Conservation (phyloP, 2,797 vertebrate genomes). For the Carduelis carduelis region DNA sequence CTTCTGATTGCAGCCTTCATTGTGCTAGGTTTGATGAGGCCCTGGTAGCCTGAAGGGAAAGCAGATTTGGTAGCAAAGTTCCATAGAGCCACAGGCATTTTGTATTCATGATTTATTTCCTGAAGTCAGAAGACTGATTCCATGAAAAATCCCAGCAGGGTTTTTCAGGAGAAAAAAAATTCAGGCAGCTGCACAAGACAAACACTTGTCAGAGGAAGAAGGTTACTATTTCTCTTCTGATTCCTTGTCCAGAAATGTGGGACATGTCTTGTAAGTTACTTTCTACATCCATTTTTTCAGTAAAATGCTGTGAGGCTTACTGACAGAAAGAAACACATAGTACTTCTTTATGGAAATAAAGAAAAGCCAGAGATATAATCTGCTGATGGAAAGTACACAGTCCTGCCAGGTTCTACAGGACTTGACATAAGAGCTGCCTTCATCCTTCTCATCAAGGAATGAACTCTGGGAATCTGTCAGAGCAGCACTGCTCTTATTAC, state of each 20-base stretch:
- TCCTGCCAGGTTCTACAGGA: neutral
- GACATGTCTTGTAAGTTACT: neutral
- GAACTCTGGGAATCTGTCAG: neutral
- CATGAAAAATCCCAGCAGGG: neutral
- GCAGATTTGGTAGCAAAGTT: neutral
- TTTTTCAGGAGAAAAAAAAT: neutral
- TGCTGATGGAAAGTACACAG: accelerated
- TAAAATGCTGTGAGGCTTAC: neutral
- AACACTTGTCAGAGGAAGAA: neutral
- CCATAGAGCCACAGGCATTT: neutral
- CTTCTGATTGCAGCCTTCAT: neutral
- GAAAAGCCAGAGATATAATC: neutral
- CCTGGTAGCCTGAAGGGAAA: neutral
- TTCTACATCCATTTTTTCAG: neutral
- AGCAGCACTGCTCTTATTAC: neutral
- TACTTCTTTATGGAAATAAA: neutral
- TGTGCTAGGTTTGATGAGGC: neutral
- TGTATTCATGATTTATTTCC: neutral
- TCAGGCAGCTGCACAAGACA: neutral
- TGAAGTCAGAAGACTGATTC: neutral
- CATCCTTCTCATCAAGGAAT: neutral
- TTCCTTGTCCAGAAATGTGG: neutral
- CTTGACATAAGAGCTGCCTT: neutral
- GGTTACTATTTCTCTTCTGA: neutral
- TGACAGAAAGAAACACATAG: neutral